Evolutionary conservation across 2,113 vertebrate genomes (phyloP).

Genomic region (Machaerirhynchus nigripectus): DNA sequence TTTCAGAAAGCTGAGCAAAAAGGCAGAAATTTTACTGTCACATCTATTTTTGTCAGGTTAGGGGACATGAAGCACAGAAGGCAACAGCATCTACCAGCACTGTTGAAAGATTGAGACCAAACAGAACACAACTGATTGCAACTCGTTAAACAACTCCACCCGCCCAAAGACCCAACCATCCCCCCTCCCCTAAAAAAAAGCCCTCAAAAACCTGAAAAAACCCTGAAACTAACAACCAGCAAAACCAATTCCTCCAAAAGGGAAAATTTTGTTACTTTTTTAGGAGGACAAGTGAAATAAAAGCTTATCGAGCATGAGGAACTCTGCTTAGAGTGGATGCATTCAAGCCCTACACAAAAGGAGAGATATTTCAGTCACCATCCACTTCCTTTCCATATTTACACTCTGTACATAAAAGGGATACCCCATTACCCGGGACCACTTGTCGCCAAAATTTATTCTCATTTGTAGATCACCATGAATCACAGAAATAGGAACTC

Average conservation of each 20-base stretch:
- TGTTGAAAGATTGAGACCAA: not conserved
- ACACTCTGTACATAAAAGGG: not conserved
- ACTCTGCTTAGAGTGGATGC: not conserved
- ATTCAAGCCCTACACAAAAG: not conserved
- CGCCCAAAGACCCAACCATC: fast-evolving
- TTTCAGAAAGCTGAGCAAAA: not conserved
- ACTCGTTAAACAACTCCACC: not conserved
- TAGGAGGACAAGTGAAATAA: not conserved
- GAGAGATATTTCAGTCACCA: not conserved
- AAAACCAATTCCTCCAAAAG: not conserved
- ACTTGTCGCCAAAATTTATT: not conserved
- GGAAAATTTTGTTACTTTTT: not conserved
- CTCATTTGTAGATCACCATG: not conserved
- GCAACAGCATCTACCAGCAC: not conserved
- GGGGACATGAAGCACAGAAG: not conserved
- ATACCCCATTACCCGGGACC: not conserved
- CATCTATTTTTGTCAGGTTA: not conserved
- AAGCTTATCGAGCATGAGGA: not conserved
- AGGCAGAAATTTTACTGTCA: not conserved
- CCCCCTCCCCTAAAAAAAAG: not conserved
- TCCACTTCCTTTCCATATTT: not conserved
- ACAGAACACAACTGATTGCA: not conserved
- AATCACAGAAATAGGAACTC: not conserved
- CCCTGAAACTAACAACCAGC: not conserved
- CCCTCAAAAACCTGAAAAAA: not conserved